Conservation (phyloP, 2,888 invertebrate species). For the Polydrusus cervinus region DNA sequence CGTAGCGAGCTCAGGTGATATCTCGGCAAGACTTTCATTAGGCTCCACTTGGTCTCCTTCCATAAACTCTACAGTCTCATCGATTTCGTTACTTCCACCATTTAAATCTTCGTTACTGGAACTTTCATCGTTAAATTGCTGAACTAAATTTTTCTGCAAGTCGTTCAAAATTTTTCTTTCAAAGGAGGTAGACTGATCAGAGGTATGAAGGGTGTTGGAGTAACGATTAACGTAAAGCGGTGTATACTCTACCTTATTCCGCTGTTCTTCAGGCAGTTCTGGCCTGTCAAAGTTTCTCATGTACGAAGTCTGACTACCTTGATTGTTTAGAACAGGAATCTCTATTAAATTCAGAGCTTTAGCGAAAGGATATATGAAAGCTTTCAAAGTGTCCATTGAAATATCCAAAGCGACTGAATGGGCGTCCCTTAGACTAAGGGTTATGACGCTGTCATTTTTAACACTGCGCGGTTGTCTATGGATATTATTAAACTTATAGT, state of each 20-base stretch:
- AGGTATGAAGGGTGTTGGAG: conserved; percentile 53
- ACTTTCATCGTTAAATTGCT: conserved; percentile 41
- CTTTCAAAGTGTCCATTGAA: conserved; percentile 63
- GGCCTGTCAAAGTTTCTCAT: conserved; percentile 57
- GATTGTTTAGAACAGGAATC: conserved; percentile 54
- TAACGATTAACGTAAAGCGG: conserved; percentile 56
- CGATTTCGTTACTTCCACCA: neutral
- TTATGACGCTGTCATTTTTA: conserved; percentile 57
- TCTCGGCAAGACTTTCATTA: conserved; percentile 59
- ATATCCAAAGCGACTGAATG: conserved; percentile 65
- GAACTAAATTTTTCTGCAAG: conserved; percentile 58
- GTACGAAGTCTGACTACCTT: conserved; percentile 65
- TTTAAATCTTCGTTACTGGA: neutral
- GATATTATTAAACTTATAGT: conserved; percentile 6
- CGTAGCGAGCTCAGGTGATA: conserved; percentile 51
- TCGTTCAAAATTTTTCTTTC: conserved; percentile 59
- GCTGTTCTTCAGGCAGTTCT: conserved; percentile 1
- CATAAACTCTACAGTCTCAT: conserved; percentile 53
- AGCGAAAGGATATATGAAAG: conserved; percentile 68
- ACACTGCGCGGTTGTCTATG: neutral
- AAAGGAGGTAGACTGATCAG: conserved; percentile 47
- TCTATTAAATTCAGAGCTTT: conserved; percentile 63
- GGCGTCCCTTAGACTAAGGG: conserved; percentile 63
- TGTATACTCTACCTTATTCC: conserved; percentile 56
- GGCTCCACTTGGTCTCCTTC: conserved; percentile 52